Percentiles rank a stretch among this genome's conserved stretches.
Evolutionary conservation across 1,140 invertebrate genomes (phyloP).

Genomic region (Calephelis nemesis): DNA sequence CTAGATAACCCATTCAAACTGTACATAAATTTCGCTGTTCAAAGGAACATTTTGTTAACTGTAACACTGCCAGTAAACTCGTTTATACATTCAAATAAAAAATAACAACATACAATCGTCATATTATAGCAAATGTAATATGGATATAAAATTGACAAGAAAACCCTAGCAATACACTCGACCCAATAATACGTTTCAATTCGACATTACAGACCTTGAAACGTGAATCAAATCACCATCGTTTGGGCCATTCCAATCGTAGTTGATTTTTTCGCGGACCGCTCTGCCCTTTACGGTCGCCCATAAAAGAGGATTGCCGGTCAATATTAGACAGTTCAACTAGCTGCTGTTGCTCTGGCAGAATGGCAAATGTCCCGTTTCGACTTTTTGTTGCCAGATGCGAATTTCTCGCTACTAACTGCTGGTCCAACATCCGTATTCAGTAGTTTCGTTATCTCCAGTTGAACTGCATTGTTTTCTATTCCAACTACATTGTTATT

Average conservation of each 20-base stretch:
- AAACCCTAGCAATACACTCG: not conserved
- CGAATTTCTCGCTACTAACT: slow-evolving; percentile 18
- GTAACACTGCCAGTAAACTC: too few species aligned
- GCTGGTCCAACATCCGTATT: slow-evolving; percentile 15
- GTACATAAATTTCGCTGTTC: too few species aligned
- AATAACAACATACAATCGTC: too few species aligned
- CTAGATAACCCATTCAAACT: too few species aligned
- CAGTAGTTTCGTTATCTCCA: slow-evolving; percentile 17
- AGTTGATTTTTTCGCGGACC: slow-evolving; percentile 43
- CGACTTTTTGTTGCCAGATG: slow-evolving; percentile 28
- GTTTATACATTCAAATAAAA: too few species aligned
- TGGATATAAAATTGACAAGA: not conserved
- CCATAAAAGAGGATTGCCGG: slow-evolving; percentile 46
- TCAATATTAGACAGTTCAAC: slow-evolving; percentile 45
- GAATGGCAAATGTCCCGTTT: slow-evolving; percentile 42
- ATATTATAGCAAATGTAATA: too few species aligned
- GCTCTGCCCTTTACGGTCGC: slow-evolving; percentile 41
- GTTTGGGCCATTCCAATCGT: slow-evolving; percentile 34
- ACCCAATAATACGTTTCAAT: not conserved
- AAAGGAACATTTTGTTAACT: too few species aligned
- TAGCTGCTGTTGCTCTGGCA: slow-evolving; percentile 31
- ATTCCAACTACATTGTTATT: not conserved
- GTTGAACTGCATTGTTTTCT: not conserved
- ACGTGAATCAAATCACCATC: slow-evolving; percentile 54
- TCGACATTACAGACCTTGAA: slow-evolving; percentile 18